Evolutionary conservation across 2,113 vertebrate genomes (phyloP).

Genomic region (Psilopogon haemacephalus): DNA sequence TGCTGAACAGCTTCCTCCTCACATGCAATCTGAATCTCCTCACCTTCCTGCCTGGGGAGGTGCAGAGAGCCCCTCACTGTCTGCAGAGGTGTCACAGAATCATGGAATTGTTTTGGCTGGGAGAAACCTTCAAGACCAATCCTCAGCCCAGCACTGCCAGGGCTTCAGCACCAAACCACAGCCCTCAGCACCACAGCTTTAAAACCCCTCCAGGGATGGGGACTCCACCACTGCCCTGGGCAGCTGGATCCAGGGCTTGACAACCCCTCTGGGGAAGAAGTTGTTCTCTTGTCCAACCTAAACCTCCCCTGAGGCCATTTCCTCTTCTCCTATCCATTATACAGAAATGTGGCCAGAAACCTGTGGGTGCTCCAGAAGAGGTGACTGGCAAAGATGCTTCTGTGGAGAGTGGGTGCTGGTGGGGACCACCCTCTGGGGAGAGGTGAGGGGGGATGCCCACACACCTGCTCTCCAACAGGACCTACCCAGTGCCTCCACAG

Average conservation of each 20-base stretch:
- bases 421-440: neutral
- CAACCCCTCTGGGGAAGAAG: too few relatives aligned
- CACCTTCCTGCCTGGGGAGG: neutral
- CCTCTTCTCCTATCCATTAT: neutral
- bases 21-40: too few relatives aligned
- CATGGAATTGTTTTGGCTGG: neutral
- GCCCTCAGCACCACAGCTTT: neutral
- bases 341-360: too few relatives aligned
- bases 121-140: neutral
- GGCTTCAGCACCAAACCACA: neutral
- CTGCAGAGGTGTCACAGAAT: accelerated
- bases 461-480: neutral
- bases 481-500: neutral
- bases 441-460: neutral
- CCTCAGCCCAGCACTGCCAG: neutral
- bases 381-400: neutral
- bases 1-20: too few relatives aligned
- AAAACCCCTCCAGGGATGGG: too few relatives aligned
- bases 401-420: accelerated
- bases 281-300: neutral
- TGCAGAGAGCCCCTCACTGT: neutral
- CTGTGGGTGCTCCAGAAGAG: neutral
- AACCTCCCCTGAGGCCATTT: neutral
- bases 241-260: too few relatives aligned
- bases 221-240: too few relatives aligned